Conservation (phyloP, 2,888 invertebrate genomes). For the Drosophila mulleri region DNA sequence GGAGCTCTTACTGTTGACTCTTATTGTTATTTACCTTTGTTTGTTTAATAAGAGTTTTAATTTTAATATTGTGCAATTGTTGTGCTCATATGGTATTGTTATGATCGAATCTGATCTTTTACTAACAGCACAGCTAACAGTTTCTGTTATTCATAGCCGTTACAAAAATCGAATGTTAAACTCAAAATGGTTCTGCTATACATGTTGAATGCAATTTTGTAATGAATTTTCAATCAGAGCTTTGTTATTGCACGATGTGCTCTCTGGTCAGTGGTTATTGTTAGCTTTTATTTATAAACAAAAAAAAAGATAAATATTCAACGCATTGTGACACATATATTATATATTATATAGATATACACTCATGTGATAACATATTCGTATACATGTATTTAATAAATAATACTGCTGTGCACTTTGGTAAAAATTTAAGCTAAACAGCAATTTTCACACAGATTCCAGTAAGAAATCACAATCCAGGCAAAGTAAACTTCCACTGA, state of each 20-base stretch:
- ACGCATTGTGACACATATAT: background rate
- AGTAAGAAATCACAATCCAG: slow-evolving; percentile 35
- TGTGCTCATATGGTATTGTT: slow-evolving; percentile 22
- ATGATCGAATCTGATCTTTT: slow-evolving; percentile 36
- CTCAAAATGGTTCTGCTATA: slow-evolving; percentile 21
- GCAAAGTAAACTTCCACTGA: slow-evolving; percentile 39
- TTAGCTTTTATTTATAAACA: too few species aligned
- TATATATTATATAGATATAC: background rate
- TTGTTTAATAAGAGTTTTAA: slow-evolving; percentile 3
- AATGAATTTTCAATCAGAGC: background rate
- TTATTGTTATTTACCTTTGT: background rate
- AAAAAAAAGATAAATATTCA: background rate
- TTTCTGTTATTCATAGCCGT: slow-evolving; percentile 1
- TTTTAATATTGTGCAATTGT: slow-evolving; percentile 5
- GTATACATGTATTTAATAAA: background rate
- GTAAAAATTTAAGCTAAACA: background rate
- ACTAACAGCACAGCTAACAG: slow-evolving; percentile 2
- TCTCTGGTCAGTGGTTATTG: too few species aligned
- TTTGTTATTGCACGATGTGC: too few species aligned
- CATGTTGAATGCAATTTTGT: background rate
- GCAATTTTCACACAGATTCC: slow-evolving; percentile 5
- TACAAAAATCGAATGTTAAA: slow-evolving; percentile 8
- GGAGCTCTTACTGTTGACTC: background rate
- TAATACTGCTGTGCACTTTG: background rate
- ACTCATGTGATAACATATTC: background rate